These are phyloP conservation scores for rabbit (Oryctolagus cuniculus) DNA, from an alignment of 2,113 vertebrate genomes.

Conservation along the genomic window DNA sequence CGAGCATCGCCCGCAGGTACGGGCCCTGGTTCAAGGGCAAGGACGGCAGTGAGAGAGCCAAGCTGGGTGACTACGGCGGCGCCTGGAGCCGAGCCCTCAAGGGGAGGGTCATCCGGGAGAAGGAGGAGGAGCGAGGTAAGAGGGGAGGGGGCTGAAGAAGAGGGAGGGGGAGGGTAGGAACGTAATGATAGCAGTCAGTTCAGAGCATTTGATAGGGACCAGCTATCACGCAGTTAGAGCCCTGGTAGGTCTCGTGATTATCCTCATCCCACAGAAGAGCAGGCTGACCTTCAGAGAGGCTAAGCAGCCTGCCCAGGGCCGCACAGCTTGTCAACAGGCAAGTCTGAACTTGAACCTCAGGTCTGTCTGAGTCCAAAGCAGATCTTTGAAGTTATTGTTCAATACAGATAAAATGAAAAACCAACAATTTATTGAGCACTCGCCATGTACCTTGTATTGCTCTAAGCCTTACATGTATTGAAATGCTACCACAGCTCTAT, in stretches of 20 bases:
- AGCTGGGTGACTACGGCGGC: constrained; percentile 88
- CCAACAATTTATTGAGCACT: background rate
- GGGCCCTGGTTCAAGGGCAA: constrained; percentile 92
- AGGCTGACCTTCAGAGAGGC: background rate
- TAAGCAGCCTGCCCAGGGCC: background rate
- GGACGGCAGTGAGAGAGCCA: constrained; percentile 81
- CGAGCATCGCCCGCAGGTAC: constrained; percentile 85
- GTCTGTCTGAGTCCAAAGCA: background rate
- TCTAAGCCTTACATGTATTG: background rate
- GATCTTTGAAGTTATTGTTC: background rate
- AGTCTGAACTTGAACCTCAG: background rate
- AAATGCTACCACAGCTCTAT: background rate
- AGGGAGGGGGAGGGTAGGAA: background rate
- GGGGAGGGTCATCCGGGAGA: constrained; percentile 90
- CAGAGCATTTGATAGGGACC: background rate
- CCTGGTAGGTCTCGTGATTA: background rate
- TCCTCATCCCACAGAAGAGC: background rate
- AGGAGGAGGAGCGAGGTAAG: constrained; percentile 95
- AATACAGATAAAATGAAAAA: background rate
- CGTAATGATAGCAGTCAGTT: fast-evolving
- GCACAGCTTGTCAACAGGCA: background rate
- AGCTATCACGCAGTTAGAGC: no score
- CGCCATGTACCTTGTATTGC: no score
- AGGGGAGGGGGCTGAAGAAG: background rate
- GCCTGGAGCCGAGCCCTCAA: constrained; percentile 90